phyloP scores from a whole-genome alignment of 2,113 vertebrate genomes.

The Anser cygnoides region DNA sequence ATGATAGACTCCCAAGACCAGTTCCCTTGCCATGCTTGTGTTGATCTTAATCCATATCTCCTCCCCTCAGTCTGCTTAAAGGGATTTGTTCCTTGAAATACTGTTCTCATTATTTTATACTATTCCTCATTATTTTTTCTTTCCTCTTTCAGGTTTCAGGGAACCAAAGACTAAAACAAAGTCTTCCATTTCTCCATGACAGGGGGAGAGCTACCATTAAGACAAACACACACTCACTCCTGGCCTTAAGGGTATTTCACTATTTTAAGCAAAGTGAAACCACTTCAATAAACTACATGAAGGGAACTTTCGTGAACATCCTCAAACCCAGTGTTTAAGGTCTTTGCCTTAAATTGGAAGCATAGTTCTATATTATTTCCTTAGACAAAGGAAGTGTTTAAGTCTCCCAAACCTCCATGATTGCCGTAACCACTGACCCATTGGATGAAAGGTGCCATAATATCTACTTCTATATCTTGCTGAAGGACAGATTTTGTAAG shows the following conservation, averaged over 20 bases:
- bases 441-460: not conserved
- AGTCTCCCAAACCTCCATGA: not conserved
- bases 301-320: not conserved
- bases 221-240: not conserved
- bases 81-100: not conserved
- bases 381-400: not conserved
- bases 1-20: not conserved
- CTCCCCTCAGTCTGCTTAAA: not conserved
- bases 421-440: not conserved
- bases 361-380: not conserved
- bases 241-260: not conserved
- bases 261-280: not conserved
- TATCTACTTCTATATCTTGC: not conserved
- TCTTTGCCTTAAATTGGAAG: not conserved
- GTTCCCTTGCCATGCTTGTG: not conserved
- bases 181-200: not conserved
- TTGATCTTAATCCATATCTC: not conserved
- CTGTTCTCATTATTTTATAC: not conserved
- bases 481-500: not conserved
- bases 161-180: not conserved
- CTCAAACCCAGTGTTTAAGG: not conserved
- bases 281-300: not conserved
- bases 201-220: not conserved
- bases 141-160: not conserved
- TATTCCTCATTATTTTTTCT: not conserved